These are phyloP conservation scores for Cyrtonyx montezumae DNA, from an alignment of 2,113 vertebrate genomes.

Conservation along the genomic window DNA sequence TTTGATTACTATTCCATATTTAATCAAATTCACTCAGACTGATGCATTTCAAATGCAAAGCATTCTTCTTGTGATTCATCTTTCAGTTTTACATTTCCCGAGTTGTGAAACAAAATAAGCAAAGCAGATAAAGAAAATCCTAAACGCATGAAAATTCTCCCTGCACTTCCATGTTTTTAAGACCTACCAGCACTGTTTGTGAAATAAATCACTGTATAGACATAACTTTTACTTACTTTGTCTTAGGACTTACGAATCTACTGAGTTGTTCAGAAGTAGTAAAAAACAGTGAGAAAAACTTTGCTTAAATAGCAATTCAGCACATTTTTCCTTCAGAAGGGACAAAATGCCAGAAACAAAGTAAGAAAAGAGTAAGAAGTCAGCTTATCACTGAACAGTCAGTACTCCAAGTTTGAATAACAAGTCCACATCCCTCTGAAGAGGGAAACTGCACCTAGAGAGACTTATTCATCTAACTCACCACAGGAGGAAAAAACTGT, in stretches of 20 bases:
- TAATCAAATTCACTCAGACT: constrained; percentile 58
- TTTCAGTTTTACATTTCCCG: constrained; percentile 33
- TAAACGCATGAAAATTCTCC: constrained; percentile 32
- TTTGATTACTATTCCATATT: constrained; percentile 47
- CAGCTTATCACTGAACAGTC: background rate
- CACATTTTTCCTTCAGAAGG: background rate
- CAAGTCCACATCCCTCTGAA: background rate
- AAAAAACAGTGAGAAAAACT: background rate
- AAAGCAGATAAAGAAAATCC: constrained; percentile 28
- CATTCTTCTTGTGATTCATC: constrained; percentile 44
- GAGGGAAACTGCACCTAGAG: background rate
- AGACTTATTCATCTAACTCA: background rate
- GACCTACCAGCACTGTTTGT: background rate
- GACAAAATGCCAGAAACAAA: background rate
- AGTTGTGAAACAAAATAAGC: constrained; percentile 49
- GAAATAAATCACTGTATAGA: background rate
- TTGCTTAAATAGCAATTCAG: background rate
- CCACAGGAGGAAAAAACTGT: background rate
- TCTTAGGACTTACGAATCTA: background rate
- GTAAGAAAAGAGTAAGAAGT: background rate
- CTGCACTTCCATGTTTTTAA: background rate
- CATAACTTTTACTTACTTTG: background rate
- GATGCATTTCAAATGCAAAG: constrained; percentile 63
- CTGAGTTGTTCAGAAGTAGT: background rate
- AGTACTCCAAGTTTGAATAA: background rate